A percentile compares a stretch with the other conserved stretches of the same genome.
Conservation (phyloP, 2,888 invertebrate genomes). For the Chrysomela aeneicollis region DNA sequence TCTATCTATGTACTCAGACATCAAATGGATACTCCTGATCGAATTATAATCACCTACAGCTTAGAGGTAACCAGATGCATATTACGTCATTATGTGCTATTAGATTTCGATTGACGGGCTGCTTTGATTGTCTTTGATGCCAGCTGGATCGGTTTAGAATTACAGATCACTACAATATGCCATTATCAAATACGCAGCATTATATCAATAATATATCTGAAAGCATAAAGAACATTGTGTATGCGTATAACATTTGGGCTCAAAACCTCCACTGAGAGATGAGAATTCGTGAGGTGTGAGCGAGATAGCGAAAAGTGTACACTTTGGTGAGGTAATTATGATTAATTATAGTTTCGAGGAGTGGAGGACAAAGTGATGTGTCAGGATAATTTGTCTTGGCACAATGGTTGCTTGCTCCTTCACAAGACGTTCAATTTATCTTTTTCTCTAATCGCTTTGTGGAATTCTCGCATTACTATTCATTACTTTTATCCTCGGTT, state of each 20-base stretch:
- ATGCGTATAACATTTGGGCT: too few relatives aligned
- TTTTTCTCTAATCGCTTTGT: conserved; percentile 2
- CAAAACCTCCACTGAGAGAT: not conserved
- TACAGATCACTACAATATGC: not conserved
- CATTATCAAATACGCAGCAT: not conserved
- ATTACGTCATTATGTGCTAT: not conserved
- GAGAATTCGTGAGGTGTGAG: not conserved
- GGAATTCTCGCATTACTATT: not conserved
- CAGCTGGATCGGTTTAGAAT: not conserved
- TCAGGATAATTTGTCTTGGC: conserved; percentile 43
- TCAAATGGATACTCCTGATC: not conserved
- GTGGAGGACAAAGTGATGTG: conserved; percentile 39
- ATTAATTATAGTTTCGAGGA: conserved; percentile 38
- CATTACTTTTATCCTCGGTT: not conserved
- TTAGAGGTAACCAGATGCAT: not conserved
- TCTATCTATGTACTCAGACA: not conserved
- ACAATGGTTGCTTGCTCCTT: conserved; percentile 19
- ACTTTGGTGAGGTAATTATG: conserved; percentile 35
- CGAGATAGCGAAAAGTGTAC: conserved; percentile 6
- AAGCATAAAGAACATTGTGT: too few relatives aligned
- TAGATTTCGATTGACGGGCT: not conserved
- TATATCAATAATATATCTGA: too few relatives aligned
- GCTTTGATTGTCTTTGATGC: not conserved
- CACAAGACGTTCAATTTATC: not conserved
- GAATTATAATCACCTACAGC: not conserved